Base-by-base conservation (phyloP, 2,113 vertebrate species). In the Odontesthes bonariensis region DNA sequence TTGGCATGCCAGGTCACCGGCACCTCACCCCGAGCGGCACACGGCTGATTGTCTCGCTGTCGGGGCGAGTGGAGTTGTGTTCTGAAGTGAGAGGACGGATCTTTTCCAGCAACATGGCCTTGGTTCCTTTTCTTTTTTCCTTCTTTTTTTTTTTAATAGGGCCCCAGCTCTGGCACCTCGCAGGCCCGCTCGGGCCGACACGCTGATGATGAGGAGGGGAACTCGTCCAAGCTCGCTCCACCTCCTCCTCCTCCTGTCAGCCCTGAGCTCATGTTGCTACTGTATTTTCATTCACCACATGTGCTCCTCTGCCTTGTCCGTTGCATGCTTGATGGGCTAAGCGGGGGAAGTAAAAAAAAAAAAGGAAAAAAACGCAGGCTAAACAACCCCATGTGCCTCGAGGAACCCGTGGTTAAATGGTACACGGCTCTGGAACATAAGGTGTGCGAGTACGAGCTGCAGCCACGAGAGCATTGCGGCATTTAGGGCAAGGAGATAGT, bases 21-120 rank as follows among this genome's bases (percentile, higher is more conserved):
- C 27, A 66, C 72, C 85, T 89, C 92, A 87, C 91, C 91, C 80
- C 8, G 81, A 75, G 83, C 87, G 73, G 84, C 22, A 59, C 86
- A 83, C 60, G 82, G 80, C 89, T 92, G 92, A 94, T 92, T 92
- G 91, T 91, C 89, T 92, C 83, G 49, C 88, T 82, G 92, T 89
- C 81, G 82, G 85, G 68, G 86, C 78, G 80, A 87, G 81, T 52
- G 19, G 27, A 85, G 79, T 83, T 85, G 88, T 90, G 86, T 89
- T 83, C 77, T 12, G 73, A 89, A 79, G 82, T 92, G 86, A 85
- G 80, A 85, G 83, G 77, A 89, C 4, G 51, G 69, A 82, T 83
- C 63, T 73, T 79, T 82, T 87, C 73, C 75, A 47, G 80, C 86
- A 81, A 90, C 83, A 84, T 82, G 79, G 84, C 83, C 79, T 90